phyloP scores from a whole-genome alignment of 2,113 vertebrate genomes.

The Rhodinocichla rosea region DNA sequence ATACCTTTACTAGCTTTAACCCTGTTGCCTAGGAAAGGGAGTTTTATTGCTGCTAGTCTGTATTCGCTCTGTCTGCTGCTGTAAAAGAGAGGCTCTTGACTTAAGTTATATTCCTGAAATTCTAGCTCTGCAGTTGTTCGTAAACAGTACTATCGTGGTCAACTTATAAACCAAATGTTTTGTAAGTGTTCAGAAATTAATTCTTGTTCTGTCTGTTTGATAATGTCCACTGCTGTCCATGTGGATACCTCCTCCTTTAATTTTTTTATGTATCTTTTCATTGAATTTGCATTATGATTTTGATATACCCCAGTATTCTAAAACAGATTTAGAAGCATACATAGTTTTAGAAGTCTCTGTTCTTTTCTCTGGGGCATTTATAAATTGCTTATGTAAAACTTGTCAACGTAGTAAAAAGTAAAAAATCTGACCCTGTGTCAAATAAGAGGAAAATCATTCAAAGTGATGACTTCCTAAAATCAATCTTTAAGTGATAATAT shows the following conservation, averaged over 20 bases:
- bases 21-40: not conserved
- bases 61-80: not conserved
- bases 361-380: not conserved
- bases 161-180: not conserved
- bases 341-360: not conserved
- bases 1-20: slow-evolving; percentile 6
- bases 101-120: not conserved
- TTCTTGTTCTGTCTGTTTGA: not conserved
- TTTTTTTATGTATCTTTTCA: not conserved
- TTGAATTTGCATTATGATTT: not conserved
- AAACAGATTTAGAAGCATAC: not conserved
- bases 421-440: not conserved
- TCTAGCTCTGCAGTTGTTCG: not conserved
- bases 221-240: not conserved
- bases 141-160: not conserved
- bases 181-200: not conserved
- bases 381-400: not conserved
- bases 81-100: not conserved
- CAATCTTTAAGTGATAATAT: not conserved
- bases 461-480: not conserved
- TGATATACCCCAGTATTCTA: not conserved
- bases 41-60: not conserved
- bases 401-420: not conserved
- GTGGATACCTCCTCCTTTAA: not conserved
- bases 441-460: not conserved